Conservation (phyloP, 2,888 invertebrate species). For the Phengaris alcon region DNA sequence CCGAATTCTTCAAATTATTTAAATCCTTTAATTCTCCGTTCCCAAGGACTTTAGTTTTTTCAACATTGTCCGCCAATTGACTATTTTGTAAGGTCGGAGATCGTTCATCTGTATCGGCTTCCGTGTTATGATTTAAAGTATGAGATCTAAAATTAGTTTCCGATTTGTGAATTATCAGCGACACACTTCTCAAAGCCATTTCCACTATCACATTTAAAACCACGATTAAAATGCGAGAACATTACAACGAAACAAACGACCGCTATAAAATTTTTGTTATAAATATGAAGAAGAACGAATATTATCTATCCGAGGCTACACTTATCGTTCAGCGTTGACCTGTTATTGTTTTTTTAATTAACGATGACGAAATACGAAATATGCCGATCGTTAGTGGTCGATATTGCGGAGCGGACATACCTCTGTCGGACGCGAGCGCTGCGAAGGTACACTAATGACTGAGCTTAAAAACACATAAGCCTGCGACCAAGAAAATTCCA, state of each 20-base stretch:
- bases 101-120: constrained; percentile 32
- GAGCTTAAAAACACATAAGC: constrained; percentile 41
- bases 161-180: constrained; percentile 41
- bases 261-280: background rate
- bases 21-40: constrained; percentile 32
- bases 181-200: constrained; percentile 49
- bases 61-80: constrained; percentile 30
- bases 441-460: constrained; percentile 54
- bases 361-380: background rate
- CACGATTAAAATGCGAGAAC: constrained; percentile 25
- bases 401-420: constrained; percentile 53
- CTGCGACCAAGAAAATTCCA: constrained; percentile 50
- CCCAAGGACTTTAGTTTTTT: constrained; percentile 33
- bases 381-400: constrained; percentile 51
- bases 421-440: constrained; percentile 51
- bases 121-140: constrained; percentile 34
- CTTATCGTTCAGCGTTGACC: constrained; percentile 15
- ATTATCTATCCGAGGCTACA: constrained; percentile 10
- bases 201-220: constrained; percentile 30
- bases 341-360: constrained; percentile 25
- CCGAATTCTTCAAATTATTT: constrained; percentile 28
- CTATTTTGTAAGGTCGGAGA: constrained; percentile 33
- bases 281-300: constrained; percentile 23
- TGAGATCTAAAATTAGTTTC: constrained; percentile 27
- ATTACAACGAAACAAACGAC: background rate